Base-by-base conservation (phyloP, 2,797 vertebrate species). In the Dipus sagitta region DNA sequence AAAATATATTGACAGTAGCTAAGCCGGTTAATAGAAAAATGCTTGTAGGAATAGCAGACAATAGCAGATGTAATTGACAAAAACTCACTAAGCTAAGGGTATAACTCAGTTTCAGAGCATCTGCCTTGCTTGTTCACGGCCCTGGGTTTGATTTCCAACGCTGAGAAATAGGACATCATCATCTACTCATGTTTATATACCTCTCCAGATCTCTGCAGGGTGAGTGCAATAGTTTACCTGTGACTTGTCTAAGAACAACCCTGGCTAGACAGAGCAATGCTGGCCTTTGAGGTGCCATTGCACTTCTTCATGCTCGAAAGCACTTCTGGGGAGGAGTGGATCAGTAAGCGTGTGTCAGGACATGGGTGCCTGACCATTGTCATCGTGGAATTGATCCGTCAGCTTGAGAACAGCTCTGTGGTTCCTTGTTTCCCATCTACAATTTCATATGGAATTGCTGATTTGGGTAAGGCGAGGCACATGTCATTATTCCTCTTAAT, bases 21-120 rank as follows among this genome's bases (percentile, higher is more conserved):
- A 79, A 52, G 75, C 92, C 32, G 15, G n/a, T 42, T 81, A 38
- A 80, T 3, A n/a, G n/a, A 58, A 93, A 94, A 88, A 85, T 30
- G 3, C 6, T 84, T 76, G 28, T 5, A 26, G 60, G 3, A 54
- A 60, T 58, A 72, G 38, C 91, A 91, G 85, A 42, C 26, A 81
- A 72, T 32, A 89, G 21, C 68, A 20, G 28, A 74, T 74, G 11
- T 32, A 52, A 28, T 82, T 64, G 38, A 72, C 52, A 74, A 82
- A 47, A 21, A 26, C 24, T 18, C 6, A 38, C 14, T 20, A 32
- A 15, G 1, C 18, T 89, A 24, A 58, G 32, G 52, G 6, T 62
- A 24, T 21, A 52, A 11, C 5, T 77, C 3, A 18, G 32, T n/a
- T 60, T 24, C 47, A 62, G 23, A 70, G 2, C 9, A 1, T 34